phyloP scores from a whole-genome alignment of 2,888 invertebrate genomes.

The Cryptocephalus moraei region DNA sequence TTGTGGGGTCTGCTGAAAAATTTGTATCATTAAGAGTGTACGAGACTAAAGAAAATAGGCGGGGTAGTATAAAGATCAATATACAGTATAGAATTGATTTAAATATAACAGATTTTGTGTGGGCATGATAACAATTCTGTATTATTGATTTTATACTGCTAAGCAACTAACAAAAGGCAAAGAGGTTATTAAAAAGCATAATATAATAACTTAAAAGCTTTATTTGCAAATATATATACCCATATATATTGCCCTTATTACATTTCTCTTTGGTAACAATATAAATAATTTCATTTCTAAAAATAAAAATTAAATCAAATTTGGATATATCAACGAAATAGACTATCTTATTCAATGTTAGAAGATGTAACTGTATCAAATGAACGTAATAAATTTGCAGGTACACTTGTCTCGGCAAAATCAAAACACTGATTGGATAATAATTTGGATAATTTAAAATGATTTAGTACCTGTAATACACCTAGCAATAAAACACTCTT shows the following conservation, averaged over 20 bases:
- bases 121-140: too few species aligned
- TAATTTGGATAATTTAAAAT: too few species aligned
- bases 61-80: too few species aligned
- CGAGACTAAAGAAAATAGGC: neutral
- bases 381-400: neutral
- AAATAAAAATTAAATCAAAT: constrained; percentile 16
- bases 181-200: constrained; percentile 32
- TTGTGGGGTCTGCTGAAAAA: constrained; percentile 27
- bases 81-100: too few species aligned
- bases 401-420: neutral
- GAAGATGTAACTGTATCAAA: neutral
- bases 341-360: constrained; percentile 3
- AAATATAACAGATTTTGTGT: too few species aligned
- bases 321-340: constrained; percentile 7
- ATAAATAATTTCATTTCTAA: constrained; percentile 24
- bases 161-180: constrained; percentile 7
- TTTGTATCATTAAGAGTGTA: constrained; percentile 16
- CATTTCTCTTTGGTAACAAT: constrained; percentile 30
- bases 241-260: constrained; percentile 15
- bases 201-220: constrained; percentile 32
- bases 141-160: neutral
- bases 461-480: too few species aligned
- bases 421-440: neutral
- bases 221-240: constrained; percentile 35
- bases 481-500: too few species aligned